phyloP scores from a whole-genome alignment of 2,113 vertebrate genomes.

The Psephotus haematonotus region DNA sequence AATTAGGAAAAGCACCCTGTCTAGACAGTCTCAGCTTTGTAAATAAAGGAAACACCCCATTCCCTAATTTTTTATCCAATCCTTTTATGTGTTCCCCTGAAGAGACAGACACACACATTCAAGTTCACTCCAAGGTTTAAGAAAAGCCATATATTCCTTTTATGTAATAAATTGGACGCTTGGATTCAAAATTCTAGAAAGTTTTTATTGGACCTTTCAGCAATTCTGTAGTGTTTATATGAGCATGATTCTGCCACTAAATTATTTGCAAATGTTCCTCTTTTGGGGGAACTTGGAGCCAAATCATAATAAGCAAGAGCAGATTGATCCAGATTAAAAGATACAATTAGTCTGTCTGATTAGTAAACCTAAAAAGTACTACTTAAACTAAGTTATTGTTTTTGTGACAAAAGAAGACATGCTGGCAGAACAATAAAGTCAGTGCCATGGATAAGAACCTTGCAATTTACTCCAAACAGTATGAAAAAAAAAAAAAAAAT shows the following conservation, averaged over 20 bases:
- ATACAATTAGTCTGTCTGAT: constrained; percentile 85
- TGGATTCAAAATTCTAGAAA: constrained; percentile 11
- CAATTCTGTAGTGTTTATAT: constrained; percentile 52
- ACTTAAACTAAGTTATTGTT: constrained; percentile 82
- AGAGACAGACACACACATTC: neutral
- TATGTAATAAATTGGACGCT: neutral
- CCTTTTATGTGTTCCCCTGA: neutral
- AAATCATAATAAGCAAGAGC: constrained; percentile 81
- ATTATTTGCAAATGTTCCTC: constrained; percentile 76
- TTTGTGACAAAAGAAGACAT: constrained; percentile 79
- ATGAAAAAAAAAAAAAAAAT: neutral
- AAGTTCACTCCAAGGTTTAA: neutral
- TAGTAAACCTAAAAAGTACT: constrained; percentile 80
- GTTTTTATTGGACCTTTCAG: neutral
- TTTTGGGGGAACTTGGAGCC: constrained; percentile 59
- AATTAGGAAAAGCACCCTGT: neutral
- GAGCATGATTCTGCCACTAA: constrained; percentile 62
- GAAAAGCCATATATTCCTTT: neutral
- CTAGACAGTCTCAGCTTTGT: constrained; percentile 6
- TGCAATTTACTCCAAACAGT: constrained; percentile 73
- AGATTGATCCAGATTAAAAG: constrained; percentile 86
- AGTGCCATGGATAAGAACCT: constrained; percentile 64
- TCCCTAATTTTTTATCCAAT: neutral
- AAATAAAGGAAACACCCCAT: neutral
- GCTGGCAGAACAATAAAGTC: constrained; percentile 77